A percentile compares a stretch with the other conserved stretches of the same genome.
Conservation (phyloP, 2,113 vertebrate species). For the Parus major region DNA sequence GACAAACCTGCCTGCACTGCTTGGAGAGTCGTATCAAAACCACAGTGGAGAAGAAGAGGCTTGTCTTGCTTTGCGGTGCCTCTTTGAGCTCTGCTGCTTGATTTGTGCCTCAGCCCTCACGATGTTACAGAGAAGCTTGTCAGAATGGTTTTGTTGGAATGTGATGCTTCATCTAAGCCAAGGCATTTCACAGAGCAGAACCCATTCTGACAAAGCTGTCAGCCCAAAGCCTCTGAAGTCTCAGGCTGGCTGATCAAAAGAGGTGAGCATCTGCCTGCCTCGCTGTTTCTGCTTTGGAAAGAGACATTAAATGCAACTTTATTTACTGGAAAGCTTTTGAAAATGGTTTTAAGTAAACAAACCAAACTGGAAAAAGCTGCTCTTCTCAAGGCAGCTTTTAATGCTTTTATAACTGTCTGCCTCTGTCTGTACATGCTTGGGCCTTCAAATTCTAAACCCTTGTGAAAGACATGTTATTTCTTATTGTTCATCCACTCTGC, state of each 20-base stretch:
- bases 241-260: conserved; percentile 47
- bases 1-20: neutral
- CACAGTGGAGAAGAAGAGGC: neutral
- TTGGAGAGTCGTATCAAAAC: neutral
- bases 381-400: neutral
- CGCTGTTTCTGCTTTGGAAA: neutral
- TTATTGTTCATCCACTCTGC: neutral
- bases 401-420: neutral
- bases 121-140: conserved; percentile 23
- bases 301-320: conserved; percentile 8
- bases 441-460: neutral
- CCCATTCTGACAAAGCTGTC: conserved; percentile 56
- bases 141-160: conserved; percentile 35
- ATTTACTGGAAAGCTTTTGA: conserved; percentile 31
- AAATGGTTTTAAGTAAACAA: conserved; percentile 23
- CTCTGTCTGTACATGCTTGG: neutral
- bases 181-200: neutral
- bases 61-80: neutral
- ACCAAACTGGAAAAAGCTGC: neutral
- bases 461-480: neutral
- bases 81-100: conserved; percentile 15
- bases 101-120: conserved; percentile 8
- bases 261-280: conserved; percentile 7
- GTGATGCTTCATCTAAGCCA: conserved; percentile 14
- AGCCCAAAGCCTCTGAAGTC: conserved; percentile 46